Base-by-base conservation (phyloP, 1,140 invertebrate genomes). In the Eupristina koningsbergeri region DNA sequence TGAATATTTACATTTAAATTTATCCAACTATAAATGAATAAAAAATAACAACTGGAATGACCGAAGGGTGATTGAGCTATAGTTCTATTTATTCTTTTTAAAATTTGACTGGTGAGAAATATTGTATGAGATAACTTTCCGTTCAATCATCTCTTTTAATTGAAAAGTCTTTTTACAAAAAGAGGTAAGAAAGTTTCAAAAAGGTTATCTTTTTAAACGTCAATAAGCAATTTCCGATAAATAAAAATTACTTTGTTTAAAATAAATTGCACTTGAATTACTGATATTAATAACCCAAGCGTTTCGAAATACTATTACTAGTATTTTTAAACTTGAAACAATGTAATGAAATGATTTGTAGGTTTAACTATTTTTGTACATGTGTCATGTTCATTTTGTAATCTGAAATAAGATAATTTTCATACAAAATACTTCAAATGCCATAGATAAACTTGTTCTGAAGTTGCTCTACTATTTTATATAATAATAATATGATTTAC, bases 301-400 rank as follows among this genome's bases (percentile, higher is more conserved):
- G 36, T 39, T 69, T 69, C 22, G 34, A 69, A 69, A 39, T 69
- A 39, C 5, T 26, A 31, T 39, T 69, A 17, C 13, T 26, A 41
- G 22, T 31, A 13, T 11, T 36, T 31, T 17, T n/a, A 41, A 41
- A n/a, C 22, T 41, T 41, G 36, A 71, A 71, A 41, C 22, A n/a
- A 71, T 71, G 41, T 71, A 71, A 71, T 71, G 15, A 41, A 71
- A 71, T 71, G 7, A 71, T 71, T 71, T 71, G 67, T 71, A 41
- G 22, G 5, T 71, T 71, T 36, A 11, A 26, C 1, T 71, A 41
- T 26, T 19, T 41, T 39, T 41, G 13, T 31, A 41, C 22, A 41
- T 36, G 39, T 41, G 29, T 71, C 29, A 6, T 36, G 15, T 13
- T 67, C 29, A 39, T 36, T 67, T 67, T 67, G 19, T 22, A 39